Evolutionary conservation across 2,797 vertebrate species (phyloP).

Genomic region (Pterois miles): DNA sequence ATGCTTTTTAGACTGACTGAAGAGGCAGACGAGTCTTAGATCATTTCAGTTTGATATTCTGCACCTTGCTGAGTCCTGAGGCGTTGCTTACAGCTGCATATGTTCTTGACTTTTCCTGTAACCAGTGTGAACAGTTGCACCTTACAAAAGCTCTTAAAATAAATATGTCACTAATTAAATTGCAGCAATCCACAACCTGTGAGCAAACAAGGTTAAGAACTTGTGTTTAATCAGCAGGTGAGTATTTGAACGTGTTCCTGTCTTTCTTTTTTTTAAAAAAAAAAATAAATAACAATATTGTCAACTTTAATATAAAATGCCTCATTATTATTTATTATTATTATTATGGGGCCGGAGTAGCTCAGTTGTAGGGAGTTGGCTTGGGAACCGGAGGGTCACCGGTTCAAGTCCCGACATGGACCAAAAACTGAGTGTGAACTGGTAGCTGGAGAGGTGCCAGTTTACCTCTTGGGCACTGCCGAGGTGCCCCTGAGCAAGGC

Average conservation of each 20-base stretch:
- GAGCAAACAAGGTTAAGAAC: constrained; percentile 23
- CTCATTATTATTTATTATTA: too few relatives aligned
- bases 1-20: constrained; percentile 28
- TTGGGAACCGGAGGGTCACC: too few relatives aligned
- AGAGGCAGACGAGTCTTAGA: constrained; percentile 23
- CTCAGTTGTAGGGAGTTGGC: too few relatives aligned
- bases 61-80: constrained; percentile 29
- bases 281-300: background rate
- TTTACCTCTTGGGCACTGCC: too few relatives aligned
- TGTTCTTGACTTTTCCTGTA: constrained; percentile 39
- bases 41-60: constrained; percentile 20
- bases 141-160: constrained; percentile 45
- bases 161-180: constrained; percentile 48
- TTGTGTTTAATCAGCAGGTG: constrained; percentile 29
- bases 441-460: too few relatives aligned
- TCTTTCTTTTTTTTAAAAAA: background rate
- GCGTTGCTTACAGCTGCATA: constrained; percentile 42
- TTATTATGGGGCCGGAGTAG: too few relatives aligned
- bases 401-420: too few relatives aligned
- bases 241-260: constrained; percentile 4
- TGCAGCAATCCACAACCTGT: constrained; percentile 22
- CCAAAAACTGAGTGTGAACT: too few relatives aligned
- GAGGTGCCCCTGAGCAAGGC: too few relatives aligned
- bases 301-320: background rate
- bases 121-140: constrained; percentile 55